Evolutionary conservation across 2,888 invertebrate species (phyloP), one percentile per base, ranked within the genome.

Genomic region (Mythimna pallens): DNA sequence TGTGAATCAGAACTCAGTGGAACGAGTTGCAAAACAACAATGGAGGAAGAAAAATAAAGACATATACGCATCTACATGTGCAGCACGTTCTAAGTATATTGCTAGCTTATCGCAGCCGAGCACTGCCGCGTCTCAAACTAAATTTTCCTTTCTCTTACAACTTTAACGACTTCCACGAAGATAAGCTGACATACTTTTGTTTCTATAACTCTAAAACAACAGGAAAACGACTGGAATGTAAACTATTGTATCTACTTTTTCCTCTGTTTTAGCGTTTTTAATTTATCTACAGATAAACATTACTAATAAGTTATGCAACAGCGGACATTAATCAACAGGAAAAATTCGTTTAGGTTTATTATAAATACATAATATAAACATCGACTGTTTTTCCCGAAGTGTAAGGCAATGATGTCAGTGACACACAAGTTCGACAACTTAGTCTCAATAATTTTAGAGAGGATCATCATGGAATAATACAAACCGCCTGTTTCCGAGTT

Each of bases 121-220:
- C 55, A 34, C 62, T 50, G 34, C 2, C 14, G 36, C 54, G 54
- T 80, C 59, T 52, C 55, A 55, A 67, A 75, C 54, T 50, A 25
- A 81, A 50, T 68, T 71, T 78, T 72, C 72, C 61, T 82, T 81
- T 77, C 80, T 78, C 78, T 79, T 9, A 52, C 73, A 69, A 82
- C 62, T 68, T 78, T 73, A 64, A 82, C 66, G 79, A 79, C 55
- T 80, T 80, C 79, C 40, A 66, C n/a, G 83, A 82, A 80, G 65
- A 78, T 82, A 77, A 69, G 36, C 65, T 36, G 54, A 65, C 78
- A 77, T 77, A 30, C 40, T 73, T 65, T 71, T 54, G 54, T 72
- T 65, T 57, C 12, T 50, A 62, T 36, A 22, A n/a, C 52, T 40
- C 36, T 36, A 61, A 78, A 61, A 47, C 65, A 70, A 75, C 74